Conservation (phyloP, 1,140 invertebrate species). For the Cherax destructor region DNA sequence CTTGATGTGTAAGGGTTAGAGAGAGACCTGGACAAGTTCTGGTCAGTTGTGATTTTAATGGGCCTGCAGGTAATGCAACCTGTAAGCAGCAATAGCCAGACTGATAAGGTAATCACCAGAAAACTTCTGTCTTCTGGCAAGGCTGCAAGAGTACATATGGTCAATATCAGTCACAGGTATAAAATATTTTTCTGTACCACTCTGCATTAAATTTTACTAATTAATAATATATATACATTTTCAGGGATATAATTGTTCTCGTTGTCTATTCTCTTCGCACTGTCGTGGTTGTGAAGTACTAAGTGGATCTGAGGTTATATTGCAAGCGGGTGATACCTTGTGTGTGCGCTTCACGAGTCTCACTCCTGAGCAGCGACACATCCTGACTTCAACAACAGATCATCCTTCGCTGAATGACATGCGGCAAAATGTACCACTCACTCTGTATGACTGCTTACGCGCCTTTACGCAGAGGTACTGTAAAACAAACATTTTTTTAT, state of each 20-base stretch:
- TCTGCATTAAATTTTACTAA: too few relatives aligned
- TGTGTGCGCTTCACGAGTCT: constrained; percentile 77
- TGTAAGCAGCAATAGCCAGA: too few relatives aligned
- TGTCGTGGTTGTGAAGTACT: constrained; percentile 81
- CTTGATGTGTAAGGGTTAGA: too few relatives aligned
- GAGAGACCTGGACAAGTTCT: too few relatives aligned
- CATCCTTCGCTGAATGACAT: constrained; percentile 55
- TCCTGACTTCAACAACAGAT: constrained; percentile 26
- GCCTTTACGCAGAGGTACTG: constrained; percentile 80
- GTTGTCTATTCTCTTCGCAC: constrained; percentile 80
- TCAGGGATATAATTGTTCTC: constrained; percentile 77
- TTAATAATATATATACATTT: not conserved
- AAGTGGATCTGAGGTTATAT: constrained; percentile 76
- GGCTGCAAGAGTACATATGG: too few relatives aligned
- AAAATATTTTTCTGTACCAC: too few relatives aligned
- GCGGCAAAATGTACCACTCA: constrained; percentile 75
- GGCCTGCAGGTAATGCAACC: too few relatives aligned
- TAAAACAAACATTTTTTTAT: not conserved
- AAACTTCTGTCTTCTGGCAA: too few relatives aligned
- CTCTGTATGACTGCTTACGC: constrained; percentile 82
- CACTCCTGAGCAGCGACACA: constrained; percentile 62
- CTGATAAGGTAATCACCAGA: too few relatives aligned
- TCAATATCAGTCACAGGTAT: too few relatives aligned
- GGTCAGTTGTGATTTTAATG: too few relatives aligned
- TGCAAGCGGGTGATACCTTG: constrained; percentile 80